Evolutionary conservation across 2,888 invertebrate genomes (phyloP).

Genomic region (Bombyx huttoni): DNA sequence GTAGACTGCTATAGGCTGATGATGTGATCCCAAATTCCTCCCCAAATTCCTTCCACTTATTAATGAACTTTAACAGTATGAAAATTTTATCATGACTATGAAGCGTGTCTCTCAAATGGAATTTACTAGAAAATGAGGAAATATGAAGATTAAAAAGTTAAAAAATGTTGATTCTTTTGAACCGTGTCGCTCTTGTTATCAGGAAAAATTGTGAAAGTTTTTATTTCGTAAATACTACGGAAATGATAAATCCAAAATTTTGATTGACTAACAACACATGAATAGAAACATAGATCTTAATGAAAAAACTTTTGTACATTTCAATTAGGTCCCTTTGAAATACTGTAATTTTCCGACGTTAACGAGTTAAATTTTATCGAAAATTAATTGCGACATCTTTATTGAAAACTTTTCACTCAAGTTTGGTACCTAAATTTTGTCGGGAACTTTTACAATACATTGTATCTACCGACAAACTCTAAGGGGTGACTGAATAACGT

Average conservation of each 20-base stretch:
- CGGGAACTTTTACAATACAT: constrained; percentile 50
- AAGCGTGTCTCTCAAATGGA: too few relatives aligned
- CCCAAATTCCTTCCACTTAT: too few relatives aligned
- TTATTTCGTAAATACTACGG: neutral
- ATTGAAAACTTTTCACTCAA: constrained; percentile 59
- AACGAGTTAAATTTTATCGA: constrained; percentile 69
- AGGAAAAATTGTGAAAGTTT: too few relatives aligned
- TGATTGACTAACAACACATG: neutral
- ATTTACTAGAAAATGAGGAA: too few relatives aligned
- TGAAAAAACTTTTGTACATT: constrained; percentile 63
- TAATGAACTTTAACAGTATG: too few relatives aligned
- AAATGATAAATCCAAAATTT: neutral
- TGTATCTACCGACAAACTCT: constrained; percentile 31
- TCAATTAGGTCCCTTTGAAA: constrained; percentile 59
- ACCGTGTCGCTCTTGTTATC: too few relatives aligned
- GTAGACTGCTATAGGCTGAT: too few relatives aligned
- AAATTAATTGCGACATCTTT: constrained; percentile 71
- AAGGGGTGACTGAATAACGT: constrained; percentile 31
- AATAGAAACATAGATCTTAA: constrained; percentile 21
- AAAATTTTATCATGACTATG: too few relatives aligned
- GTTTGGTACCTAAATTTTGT: constrained; percentile 58
- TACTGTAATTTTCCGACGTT: constrained; percentile 60
- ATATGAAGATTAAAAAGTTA: too few relatives aligned
- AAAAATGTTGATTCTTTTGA: too few relatives aligned
- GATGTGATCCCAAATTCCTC: too few relatives aligned